These are phyloP conservation scores for Protosalanx chinensis DNA, from an alignment of 2,797 vertebrate genomes.

Conservation along the genomic window DNA sequence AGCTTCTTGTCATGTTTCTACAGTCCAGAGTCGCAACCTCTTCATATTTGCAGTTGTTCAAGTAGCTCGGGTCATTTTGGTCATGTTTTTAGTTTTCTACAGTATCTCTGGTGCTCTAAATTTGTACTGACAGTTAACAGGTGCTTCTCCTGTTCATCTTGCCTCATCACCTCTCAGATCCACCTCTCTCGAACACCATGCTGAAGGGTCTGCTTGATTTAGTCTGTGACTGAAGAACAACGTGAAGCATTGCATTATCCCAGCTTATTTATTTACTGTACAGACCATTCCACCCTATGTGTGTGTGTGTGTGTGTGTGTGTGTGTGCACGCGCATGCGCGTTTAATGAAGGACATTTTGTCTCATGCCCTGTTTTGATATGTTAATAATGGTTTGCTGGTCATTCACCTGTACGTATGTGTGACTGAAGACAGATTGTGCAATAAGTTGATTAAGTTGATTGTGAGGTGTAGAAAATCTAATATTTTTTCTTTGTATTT, in stretches of 20 bases:
- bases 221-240: background rate
- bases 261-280: constrained; percentile 47
- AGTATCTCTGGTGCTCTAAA: constrained; percentile 32
- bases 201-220: background rate
- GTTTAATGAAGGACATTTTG: background rate
- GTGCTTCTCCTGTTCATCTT: constrained; percentile 26
- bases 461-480: constrained; percentile 14
- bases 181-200: constrained; percentile 22
- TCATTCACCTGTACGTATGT: constrained; percentile 32
- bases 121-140: constrained; percentile 15
- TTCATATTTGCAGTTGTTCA: background rate
- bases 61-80: constrained; percentile 14
- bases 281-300: constrained; percentile 53
- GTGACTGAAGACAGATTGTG: constrained; percentile 38
- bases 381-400: constrained; percentile 18
- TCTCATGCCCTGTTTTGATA: constrained; percentile 9
- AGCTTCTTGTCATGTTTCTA: constrained; percentile 20
- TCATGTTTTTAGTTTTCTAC: constrained; percentile 34
- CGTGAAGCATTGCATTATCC: constrained; percentile 27
- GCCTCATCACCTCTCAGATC: constrained; percentile 13
- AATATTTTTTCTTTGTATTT: constrained; percentile 7
- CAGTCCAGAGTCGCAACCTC: background rate
- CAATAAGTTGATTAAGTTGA: constrained; percentile 38
- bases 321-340: background rate
- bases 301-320: constrained; percentile 44